Evolutionary conservation across 2,113 vertebrate genomes (phyloP).

Genomic region (Suricata suricatta): DNA sequence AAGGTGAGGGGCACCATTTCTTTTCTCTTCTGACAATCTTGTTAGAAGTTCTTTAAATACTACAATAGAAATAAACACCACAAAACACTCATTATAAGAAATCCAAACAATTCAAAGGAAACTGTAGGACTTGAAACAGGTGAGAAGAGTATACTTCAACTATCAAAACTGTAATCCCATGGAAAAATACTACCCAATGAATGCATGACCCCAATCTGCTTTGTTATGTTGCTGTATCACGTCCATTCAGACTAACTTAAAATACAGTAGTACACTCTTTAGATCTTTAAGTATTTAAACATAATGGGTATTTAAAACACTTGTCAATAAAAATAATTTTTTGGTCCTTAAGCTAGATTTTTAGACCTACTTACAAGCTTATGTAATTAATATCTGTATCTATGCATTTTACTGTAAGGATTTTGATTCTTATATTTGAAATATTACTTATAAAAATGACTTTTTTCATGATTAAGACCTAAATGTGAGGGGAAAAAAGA

Average conservation of each 20-base stretch:
- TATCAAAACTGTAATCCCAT: not conserved
- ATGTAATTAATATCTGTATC: not conserved
- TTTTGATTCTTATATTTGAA: not conserved
- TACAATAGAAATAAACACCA: slow-evolving; percentile 75
- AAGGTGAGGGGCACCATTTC: slow-evolving; percentile 95
- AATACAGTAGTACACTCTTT: not conserved
- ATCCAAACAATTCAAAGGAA: not conserved
- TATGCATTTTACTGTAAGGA: not conserved
- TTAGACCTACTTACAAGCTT: not conserved
- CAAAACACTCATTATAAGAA: not conserved
- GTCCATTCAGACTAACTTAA: not conserved
- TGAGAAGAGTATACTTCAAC: not conserved
- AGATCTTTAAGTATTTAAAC: not conserved
- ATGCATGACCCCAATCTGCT: not conserved
- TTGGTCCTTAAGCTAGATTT: not conserved
- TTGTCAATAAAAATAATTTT: not conserved
- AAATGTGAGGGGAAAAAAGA: not conserved
- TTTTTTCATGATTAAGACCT: slow-evolving; percentile 7
- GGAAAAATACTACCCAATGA: not conserved
- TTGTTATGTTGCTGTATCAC: not conserved
- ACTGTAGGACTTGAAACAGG: not conserved
- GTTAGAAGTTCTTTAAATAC: slow-evolving; percentile 98
- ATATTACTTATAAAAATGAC: slow-evolving; percentile 9
- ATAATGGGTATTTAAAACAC: not conserved
- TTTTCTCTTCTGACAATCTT: slow-evolving; percentile 94